phyloP scores from a whole-genome alignment of 2,113 vertebrate genomes.

The Myocastor coypus region DNA sequence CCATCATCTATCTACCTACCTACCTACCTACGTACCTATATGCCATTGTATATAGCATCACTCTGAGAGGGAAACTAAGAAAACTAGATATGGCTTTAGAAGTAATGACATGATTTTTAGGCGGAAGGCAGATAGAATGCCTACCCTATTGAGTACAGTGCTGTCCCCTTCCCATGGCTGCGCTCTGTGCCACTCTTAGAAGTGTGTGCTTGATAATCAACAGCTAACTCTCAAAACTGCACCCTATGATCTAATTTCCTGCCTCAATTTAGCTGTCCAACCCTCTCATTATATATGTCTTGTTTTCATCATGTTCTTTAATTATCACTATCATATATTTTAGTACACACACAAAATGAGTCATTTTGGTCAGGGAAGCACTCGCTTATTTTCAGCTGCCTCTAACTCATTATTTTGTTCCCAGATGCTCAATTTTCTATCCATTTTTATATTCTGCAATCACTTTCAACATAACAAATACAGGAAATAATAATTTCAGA shows the following conservation, averaged over 20 bases:
- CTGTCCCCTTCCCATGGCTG: background rate
- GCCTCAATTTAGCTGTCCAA: background rate
- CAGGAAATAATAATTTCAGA: conserved; percentile 68
- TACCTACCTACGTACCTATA: background rate
- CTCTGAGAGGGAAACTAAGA: background rate
- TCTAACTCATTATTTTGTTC: conserved; percentile 47
- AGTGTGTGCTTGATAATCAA: background rate
- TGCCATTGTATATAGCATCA: background rate
- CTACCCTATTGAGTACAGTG: background rate
- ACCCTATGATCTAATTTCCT: background rate
- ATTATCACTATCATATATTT: conserved; percentile 50
- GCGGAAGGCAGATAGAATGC: background rate
- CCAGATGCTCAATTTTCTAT: conserved; percentile 67
- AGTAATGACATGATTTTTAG: background rate
- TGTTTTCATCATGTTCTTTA: background rate
- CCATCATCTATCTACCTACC: too few relatives aligned
- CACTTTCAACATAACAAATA: conserved; percentile 68
- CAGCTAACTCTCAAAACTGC: background rate
- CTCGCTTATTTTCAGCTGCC: conserved; percentile 54
- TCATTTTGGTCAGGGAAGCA: conserved; percentile 50
- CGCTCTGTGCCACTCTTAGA: background rate
- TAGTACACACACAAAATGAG: conserved; percentile 30
- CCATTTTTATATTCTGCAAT: conserved; percentile 63
- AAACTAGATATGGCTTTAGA: background rate
- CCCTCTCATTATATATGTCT: background rate